Evolutionary conservation across 2,797 vertebrate genomes (phyloP).

Genomic region (Chiloscyllium punctatum): DNA sequence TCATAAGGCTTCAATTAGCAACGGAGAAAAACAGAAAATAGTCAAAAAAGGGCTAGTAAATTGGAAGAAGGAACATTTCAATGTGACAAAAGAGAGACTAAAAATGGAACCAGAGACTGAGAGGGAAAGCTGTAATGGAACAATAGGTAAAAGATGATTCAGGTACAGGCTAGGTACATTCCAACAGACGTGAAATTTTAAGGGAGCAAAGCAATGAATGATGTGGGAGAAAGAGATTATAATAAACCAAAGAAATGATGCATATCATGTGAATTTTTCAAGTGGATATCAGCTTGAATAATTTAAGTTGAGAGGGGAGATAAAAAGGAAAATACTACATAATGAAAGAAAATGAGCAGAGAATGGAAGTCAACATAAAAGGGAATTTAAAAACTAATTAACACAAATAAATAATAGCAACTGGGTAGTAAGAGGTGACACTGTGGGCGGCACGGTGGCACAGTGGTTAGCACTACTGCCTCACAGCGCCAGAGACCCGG

Average conservation of each 20-base stretch:
- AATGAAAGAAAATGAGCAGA: too few relatives aligned
- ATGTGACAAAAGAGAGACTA: neutral
- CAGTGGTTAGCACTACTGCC: too few relatives aligned
- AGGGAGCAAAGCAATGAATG: neutral
- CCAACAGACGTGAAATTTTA: neutral
- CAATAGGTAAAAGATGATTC: neutral
- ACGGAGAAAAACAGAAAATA: neutral
- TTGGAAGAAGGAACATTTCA: neutral
- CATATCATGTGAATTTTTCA: neutral
- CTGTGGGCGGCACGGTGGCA: too few relatives aligned
- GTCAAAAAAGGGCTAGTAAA: neutral
- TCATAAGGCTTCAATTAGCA: neutral
- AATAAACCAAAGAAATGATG: neutral
- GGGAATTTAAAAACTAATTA: neutral
- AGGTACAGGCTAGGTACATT: neutral
- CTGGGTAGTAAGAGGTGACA: neutral
- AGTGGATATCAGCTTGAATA: neutral
- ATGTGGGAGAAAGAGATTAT: neutral
- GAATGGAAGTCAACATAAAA: neutral
- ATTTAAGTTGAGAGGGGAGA: too few relatives aligned
- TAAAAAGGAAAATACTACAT: neutral
- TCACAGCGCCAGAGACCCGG: too few relatives aligned
- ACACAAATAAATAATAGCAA: neutral
- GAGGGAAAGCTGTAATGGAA: neutral
- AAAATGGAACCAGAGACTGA: neutral